Conservation (phyloP, 1,140 invertebrate species). For the Ceratosolen solmsi region DNA sequence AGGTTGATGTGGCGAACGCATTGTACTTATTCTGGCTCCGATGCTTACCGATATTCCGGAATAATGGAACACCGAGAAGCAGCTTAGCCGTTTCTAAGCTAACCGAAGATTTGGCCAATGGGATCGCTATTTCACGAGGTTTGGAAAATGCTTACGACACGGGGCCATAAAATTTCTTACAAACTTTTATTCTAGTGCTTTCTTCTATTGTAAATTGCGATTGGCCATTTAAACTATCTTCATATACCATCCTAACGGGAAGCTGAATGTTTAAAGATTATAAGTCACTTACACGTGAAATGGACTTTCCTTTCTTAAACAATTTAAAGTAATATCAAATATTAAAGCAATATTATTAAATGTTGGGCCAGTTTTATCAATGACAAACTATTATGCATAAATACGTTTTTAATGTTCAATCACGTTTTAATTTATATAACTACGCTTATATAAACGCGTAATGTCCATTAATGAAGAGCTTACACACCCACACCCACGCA, state of each 20-base stretch:
- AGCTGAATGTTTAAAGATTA: no score
- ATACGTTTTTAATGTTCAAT: neutral
- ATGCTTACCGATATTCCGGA: neutral
- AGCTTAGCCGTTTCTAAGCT: neutral
- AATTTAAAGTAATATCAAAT: no score
- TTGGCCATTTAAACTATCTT: no score
- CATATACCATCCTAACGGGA: no score
- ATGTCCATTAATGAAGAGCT: neutral
- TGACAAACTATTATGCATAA: neutral
- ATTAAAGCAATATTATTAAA: neutral
- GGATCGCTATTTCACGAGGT: no score
- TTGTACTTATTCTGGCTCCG: neutral
- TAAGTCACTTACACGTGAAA: no score
- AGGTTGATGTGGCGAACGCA: neutral
- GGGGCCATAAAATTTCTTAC: no score
- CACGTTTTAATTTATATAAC: neutral
- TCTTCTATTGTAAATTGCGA: no score
- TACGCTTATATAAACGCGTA: neutral
- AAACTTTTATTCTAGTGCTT: no score
- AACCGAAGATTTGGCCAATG: neutral
- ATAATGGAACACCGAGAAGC: neutral
- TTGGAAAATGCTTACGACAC: no score
- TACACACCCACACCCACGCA: no score
- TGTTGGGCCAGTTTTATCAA: neutral
- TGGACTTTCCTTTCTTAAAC: no score